phyloP scores from a whole-genome alignment of 53 echinoderm and acorn worm genomes.

The Holothuria leucospilota region DNA sequence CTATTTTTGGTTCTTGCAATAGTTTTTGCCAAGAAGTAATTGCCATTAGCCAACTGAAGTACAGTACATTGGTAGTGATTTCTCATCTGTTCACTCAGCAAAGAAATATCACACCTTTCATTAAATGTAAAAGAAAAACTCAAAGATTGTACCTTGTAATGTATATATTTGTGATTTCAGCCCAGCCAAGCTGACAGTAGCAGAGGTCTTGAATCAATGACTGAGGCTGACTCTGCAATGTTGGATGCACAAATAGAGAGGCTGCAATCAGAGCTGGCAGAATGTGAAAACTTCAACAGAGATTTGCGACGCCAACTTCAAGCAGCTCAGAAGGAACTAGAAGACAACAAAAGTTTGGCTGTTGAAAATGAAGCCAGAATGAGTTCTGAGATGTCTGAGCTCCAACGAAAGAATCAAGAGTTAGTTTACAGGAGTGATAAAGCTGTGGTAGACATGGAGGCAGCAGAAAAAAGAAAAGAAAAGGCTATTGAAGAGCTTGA shows the following conservation, averaged over 20 bases:
- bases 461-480: slow-evolving; percentile 43
- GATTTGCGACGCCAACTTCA: slow-evolving; percentile 77
- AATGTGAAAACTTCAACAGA: slow-evolving; percentile 86
- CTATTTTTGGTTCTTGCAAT: no score
- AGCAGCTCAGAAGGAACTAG: slow-evolving; percentile 82
- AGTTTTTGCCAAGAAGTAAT: no score
- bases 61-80: no score
- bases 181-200: slow-evolving; percentile 72
- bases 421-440: slow-evolving; percentile 28
- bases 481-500: slow-evolving; percentile 23
- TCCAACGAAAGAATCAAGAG: slow-evolving; percentile 64
- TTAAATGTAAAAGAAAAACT: not conserved
- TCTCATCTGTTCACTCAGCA: not conserved
- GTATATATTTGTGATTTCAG: slow-evolving; percentile 46
- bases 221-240: slow-evolving; percentile 58
- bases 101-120: no score
- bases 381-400: slow-evolving; percentile 55
- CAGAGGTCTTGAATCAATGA: slow-evolving; percentile 67
- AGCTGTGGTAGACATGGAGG: slow-evolving; percentile 12
- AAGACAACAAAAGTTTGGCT: slow-evolving; percentile 81
- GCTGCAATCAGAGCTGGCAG: slow-evolving; percentile 76
- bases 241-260: slow-evolving; percentile 69
- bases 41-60: no score
- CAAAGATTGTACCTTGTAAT: not conserved
- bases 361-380: slow-evolving; percentile 88